phyloP scores from a whole-genome alignment of 2,797 vertebrate species.

The Epinephelus malabaricus region DNA sequence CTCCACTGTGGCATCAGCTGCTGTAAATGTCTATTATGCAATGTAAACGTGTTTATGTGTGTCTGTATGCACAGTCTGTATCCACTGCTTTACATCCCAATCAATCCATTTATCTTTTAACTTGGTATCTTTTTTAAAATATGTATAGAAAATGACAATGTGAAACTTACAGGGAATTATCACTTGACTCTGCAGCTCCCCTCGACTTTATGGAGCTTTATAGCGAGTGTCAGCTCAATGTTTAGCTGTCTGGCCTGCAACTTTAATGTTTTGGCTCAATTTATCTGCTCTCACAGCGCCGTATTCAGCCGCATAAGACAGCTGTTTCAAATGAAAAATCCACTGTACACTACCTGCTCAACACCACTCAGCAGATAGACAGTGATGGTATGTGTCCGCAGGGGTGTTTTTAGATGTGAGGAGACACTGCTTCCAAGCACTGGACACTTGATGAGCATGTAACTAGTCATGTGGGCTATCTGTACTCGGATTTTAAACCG shows the following conservation, averaged over 20 bases:
- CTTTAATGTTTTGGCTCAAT: neutral
- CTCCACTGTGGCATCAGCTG: conserved; percentile 8
- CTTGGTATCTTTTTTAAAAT: neutral
- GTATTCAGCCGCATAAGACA: neutral
- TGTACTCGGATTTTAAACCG: no score
- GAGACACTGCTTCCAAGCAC: no score
- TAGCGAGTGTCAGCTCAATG: neutral
- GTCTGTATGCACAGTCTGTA: neutral
- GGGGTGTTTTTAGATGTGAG: no score
- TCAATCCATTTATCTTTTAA: neutral
- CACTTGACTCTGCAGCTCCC: neutral
- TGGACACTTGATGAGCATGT: no score
- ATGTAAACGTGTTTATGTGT: neutral
- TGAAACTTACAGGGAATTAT: neutral
- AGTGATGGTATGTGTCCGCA: no score
- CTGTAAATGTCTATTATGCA: conserved; percentile 16
- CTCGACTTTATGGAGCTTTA: neutral
- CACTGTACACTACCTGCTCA: neutral
- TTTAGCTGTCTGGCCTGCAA: neutral
- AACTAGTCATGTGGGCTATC: no score
- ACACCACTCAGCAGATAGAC: neutral
- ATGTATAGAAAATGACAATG: neutral
- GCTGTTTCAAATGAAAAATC: neutral
- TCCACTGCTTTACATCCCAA: neutral
- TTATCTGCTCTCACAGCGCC: neutral